Evolutionary conservation across 1,140 invertebrate genomes (phyloP).

Genomic region (Eciton burchellii): DNA sequence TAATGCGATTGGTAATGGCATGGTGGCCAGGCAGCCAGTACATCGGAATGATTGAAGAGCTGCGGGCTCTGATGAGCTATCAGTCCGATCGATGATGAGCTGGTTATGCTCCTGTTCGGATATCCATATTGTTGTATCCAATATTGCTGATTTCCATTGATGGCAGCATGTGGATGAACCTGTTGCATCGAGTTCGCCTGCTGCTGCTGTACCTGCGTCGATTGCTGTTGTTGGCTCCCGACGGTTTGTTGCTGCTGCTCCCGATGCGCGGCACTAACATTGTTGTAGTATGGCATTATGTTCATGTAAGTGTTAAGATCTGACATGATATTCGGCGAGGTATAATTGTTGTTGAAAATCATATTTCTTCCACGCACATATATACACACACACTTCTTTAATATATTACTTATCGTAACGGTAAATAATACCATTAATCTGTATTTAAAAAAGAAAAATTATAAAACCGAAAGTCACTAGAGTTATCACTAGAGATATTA

Average conservation of each 20-base stretch:
- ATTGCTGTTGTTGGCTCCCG: constrained; percentile 32
- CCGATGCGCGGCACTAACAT: constrained; percentile 67
- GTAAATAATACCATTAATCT: too few species aligned
- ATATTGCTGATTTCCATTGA: constrained; percentile 63
- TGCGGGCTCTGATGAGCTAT: constrained; percentile 52
- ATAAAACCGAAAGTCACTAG: too few species aligned
- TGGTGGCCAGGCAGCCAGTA: constrained; percentile 45
- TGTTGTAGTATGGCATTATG: constrained; percentile 76
- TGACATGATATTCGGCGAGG: constrained; percentile 38
- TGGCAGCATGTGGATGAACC: constrained; percentile 48
- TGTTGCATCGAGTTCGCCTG: constrained; percentile 51
- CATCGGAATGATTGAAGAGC: constrained; percentile 71
- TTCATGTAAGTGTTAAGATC: constrained; percentile 63
- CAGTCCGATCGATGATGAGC: constrained; percentile 65
- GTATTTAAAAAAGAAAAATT: too few species aligned
- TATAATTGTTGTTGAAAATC: too few species aligned
- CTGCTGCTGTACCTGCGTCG: constrained; percentile 45
- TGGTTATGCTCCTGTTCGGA: constrained; percentile 32
- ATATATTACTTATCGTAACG: too few species aligned
- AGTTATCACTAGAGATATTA: too few species aligned
- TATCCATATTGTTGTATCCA: constrained; percentile 75
- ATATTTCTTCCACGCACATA: too few species aligned
- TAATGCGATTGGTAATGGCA: constrained; percentile 75
- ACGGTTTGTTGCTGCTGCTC: constrained; percentile 71
- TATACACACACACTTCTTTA: too few species aligned